Percentiles rank a stretch among this genome's conserved stretches.
These are phyloP conservation scores for Acanthurus tractus DNA, from an alignment of 2,797 vertebrate species.

Conservation along the genomic window DNA sequence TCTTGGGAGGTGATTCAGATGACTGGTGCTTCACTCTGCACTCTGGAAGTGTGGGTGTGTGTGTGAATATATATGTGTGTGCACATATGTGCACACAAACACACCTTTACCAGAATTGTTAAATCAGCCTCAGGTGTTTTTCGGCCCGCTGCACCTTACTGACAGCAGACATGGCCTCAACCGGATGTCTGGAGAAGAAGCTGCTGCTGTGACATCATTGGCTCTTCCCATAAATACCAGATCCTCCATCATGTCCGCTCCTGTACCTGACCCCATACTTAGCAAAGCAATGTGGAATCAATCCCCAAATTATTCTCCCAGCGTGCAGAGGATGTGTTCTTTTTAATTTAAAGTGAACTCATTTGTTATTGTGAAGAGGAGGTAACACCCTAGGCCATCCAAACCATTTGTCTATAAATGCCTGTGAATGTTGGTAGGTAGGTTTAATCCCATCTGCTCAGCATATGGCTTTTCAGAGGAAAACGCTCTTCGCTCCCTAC, in stretches of 20 bases:
- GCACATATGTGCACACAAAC: constrained; percentile 14
- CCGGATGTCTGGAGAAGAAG: constrained; percentile 74
- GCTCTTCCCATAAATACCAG: constrained; percentile 63
- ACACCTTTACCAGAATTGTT: constrained; percentile 34
- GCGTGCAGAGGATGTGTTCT: constrained; percentile 53
- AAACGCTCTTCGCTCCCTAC: constrained; percentile 41
- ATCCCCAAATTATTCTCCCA: constrained; percentile 55
- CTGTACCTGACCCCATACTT: constrained; percentile 50
- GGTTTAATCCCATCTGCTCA: constrained; percentile 73
- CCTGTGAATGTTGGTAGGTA: constrained; percentile 27
- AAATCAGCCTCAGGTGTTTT: constrained; percentile 47
- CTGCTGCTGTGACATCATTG: constrained; percentile 59
- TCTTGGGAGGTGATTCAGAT: constrained; percentile 40
- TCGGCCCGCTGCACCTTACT: constrained; percentile 30
- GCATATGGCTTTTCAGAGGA: constrained; percentile 62
- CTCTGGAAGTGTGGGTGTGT: constrained; percentile 19
- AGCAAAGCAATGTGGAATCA: constrained; percentile 54
- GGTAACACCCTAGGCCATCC: constrained; percentile 54
- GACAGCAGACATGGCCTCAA: constrained; percentile 71
- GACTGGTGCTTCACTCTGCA: constrained; percentile 44
- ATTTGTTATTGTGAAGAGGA: constrained; percentile 69
- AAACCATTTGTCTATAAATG: constrained; percentile 62
- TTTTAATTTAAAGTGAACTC: constrained; percentile 58
- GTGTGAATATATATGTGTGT: neutral
- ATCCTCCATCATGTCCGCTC: constrained; percentile 39